phyloP scores from a whole-genome alignment of 2,888 invertebrate species.

The Sarcophaga rosellei region DNA sequence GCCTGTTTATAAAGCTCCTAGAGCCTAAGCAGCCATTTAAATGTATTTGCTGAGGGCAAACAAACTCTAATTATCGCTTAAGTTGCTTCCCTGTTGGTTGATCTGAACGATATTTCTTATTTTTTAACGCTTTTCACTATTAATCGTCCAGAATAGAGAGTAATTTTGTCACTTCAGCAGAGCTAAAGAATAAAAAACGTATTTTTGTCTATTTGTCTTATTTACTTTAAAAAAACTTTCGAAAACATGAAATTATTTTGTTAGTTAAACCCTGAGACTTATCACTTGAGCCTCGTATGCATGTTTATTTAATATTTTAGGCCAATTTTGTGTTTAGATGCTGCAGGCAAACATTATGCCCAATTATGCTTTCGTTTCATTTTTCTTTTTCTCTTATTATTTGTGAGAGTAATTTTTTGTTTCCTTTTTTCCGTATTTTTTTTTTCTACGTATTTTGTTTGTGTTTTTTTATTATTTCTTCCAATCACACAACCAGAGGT shows the following conservation, averaged over 20 bases:
- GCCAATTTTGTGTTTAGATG: neutral
- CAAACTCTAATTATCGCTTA: neutral
- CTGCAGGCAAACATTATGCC: neutral
- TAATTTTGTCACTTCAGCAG: too few relatives aligned
- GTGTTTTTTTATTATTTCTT: neutral
- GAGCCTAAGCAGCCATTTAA: neutral
- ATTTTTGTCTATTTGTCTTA: too few relatives aligned
- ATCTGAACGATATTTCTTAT: too few relatives aligned
- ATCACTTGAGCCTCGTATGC: neutral
- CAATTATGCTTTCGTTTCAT: constrained; percentile 6
- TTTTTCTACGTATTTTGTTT: neutral
- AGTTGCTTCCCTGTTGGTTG: too few relatives aligned
- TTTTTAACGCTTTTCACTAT: too few relatives aligned
- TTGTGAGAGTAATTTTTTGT: neutral
- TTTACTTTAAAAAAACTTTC: too few relatives aligned
- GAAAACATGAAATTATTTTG: too few relatives aligned
- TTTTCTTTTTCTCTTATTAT: neutral
- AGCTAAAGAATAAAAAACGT: too few relatives aligned
- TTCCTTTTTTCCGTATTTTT: neutral
- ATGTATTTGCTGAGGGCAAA: neutral
- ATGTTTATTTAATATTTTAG: neutral
- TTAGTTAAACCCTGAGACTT: too few relatives aligned
- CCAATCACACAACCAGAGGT: constrained; percentile 4
- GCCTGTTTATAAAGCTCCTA: too few relatives aligned
- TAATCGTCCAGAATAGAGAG: too few relatives aligned